Evolutionary conservation across 1,140 invertebrate genomes (phyloP).

Genomic region (Rhopalosiphum padi): DNA sequence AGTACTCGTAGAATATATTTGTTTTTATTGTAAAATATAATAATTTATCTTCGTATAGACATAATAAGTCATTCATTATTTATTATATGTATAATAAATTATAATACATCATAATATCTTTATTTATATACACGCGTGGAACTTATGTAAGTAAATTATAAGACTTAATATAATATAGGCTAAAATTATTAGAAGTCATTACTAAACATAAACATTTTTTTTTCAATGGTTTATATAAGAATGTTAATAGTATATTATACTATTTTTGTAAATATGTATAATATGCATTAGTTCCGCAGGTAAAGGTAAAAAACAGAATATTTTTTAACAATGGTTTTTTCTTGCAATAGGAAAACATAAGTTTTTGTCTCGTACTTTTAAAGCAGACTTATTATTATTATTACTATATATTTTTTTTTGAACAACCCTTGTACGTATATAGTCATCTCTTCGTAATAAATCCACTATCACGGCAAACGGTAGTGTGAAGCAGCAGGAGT

Average conservation of each 20-base stretch:
- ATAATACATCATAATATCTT: too few relatives aligned
- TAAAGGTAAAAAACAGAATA: neutral
- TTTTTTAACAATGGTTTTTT: neutral
- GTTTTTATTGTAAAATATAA: too few relatives aligned
- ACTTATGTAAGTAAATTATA: too few relatives aligned
- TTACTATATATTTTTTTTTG: slow-evolving; percentile 5
- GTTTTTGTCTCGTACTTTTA: neutral
- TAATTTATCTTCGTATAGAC: too few relatives aligned
- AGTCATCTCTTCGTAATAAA: neutral
- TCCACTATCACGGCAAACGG: neutral
- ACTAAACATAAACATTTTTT: neutral
- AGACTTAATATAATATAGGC: too few relatives aligned
- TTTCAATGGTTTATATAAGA: neutral
- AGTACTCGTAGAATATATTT: too few relatives aligned
- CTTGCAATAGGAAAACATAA: neutral
- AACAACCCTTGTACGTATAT: neutral
- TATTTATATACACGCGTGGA: too few relatives aligned
- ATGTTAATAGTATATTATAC: too few relatives aligned
- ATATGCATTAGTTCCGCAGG: neutral
- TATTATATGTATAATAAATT: too few relatives aligned
- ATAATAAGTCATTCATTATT: too few relatives aligned
- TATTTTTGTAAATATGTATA: neutral
- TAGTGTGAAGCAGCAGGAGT: neutral
- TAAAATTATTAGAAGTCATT: neutral
- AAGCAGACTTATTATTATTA: neutral